Evolutionary conservation across 2,797 vertebrate species (phyloP).

Genomic region (Pseudotriccus pelzelni): DNA sequence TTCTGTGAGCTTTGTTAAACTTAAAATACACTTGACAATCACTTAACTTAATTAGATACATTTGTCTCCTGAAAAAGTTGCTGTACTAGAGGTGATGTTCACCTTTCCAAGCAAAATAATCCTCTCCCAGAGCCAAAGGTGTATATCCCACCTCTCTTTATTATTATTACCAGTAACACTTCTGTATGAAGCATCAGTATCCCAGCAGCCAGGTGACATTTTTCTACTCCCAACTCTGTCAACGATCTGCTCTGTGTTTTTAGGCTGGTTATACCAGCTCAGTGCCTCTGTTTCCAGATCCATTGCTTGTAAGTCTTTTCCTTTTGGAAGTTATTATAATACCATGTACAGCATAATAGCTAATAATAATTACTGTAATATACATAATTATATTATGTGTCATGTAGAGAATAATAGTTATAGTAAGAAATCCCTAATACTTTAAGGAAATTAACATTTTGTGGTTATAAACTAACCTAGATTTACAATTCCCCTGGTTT

Average conservation of each 20-base stretch:
- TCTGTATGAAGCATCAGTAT: background rate
- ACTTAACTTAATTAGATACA: conserved; percentile 76
- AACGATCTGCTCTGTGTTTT: background rate
- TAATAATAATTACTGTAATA: conserved; percentile 63
- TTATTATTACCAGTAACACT: conserved; percentile 18
- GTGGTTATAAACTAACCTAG: conserved; percentile 23
- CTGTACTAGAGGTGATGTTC: conserved; percentile 41
- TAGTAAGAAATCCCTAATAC: conserved; percentile 14
- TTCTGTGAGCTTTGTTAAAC: conserved; percentile 76
- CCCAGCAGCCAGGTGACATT: background rate
- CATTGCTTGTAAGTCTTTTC: background rate
- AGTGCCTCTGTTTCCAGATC: conserved; percentile 18
- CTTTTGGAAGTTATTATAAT: conserved; percentile 15
- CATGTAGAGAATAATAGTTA: background rate
- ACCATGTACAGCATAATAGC: conserved; percentile 14
- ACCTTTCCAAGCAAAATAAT: conserved; percentile 30
- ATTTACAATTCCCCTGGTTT: conserved; percentile 25
- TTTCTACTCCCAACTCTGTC: background rate
- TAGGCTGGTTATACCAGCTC: background rate
- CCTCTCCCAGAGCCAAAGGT: background rate
- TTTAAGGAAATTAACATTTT: conserved; percentile 43
- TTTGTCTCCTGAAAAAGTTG: conserved; percentile 61
- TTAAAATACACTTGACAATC: conserved; percentile 78
- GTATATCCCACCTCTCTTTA: background rate
- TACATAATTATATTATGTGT: conserved; percentile 34